Evolutionary conservation across 2,113 vertebrate species (phyloP), one percentile per base, ranked within the genome.

Genomic region (Silurus asotus): DNA sequence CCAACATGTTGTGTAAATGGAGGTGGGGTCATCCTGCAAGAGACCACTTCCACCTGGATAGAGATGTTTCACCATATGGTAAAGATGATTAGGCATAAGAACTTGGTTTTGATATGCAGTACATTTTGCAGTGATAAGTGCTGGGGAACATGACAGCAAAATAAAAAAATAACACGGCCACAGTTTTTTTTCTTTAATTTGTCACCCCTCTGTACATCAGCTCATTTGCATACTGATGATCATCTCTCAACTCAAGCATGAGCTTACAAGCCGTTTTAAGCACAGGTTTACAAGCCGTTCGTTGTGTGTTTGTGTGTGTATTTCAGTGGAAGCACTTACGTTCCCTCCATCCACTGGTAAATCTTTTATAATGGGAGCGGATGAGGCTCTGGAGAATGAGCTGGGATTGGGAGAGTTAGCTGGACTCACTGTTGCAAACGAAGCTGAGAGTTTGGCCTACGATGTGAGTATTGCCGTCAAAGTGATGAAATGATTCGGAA

Each of bases 391-490:
- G 93, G 97, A 99, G 93, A 98, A 92, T 76, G 98, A 98, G 58
- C 95, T 99, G 91, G 98, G 97, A 76, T 96, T 99, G 88, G 98
- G 98, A 85, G 98, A 99, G 83, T 92, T 99, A 81, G 98, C 98
- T 37, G 97, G 98, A 45, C 97, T 99, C 87, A 99, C 98, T 0
- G 98, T 99, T 90, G 97, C 98, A 92, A 99, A 99, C 69, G 98
- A 99, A 91, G 98, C 98, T 5, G 98, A 99, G 91, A 96, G 95
- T 6, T 93, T 99, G 88, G 94, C 95, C 7, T 99, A 99, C 0
- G 98, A 99, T 90, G 98, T 99, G 93, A 97, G 97, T 96, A 88
- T 0, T 75, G 62, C 83, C 86, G 69, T 56, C 8, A 5, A 14
- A 19, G 9, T 65, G 6, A 37, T 37, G 37, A 37, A 37, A 37